These are phyloP conservation scores for Trisateles emortualis DNA, from an alignment of 2,888 invertebrate genomes.

Conservation along the genomic window DNA sequence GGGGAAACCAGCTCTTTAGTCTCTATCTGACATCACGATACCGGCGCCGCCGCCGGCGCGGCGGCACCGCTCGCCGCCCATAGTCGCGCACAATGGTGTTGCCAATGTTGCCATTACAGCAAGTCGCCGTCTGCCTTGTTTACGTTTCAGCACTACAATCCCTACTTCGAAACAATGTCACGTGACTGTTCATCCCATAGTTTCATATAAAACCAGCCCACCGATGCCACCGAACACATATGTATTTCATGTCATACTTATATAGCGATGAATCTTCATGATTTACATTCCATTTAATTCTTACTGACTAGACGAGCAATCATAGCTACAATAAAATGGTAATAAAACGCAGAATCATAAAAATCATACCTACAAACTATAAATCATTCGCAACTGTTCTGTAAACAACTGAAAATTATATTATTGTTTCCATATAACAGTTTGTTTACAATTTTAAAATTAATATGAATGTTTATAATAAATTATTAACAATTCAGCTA, in stretches of 20 bases:
- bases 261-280: not conserved
- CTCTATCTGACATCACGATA: too few relatives aligned
- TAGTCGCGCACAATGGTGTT: too few relatives aligned
- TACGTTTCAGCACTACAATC: too few relatives aligned
- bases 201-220: too few relatives aligned
- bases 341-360: constrained; percentile 3
- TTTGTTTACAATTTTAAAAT: not conserved
- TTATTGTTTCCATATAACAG: not conserved
- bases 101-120: too few relatives aligned
- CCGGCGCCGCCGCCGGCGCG: too few relatives aligned
- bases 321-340: constrained; percentile 3
- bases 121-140: too few relatives aligned
- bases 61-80: too few relatives aligned
- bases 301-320: not conserved
- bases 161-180: too few relatives aligned
- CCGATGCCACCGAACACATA: too few relatives aligned
- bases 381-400: constrained; percentile 8
- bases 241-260: not conserved
- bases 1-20: too few relatives aligned
- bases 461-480: not conserved
- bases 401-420: constrained; percentile 8
- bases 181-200: too few relatives aligned
- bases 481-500: not conserved
- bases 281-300: constrained; percentile 4
- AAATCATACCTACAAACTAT: not conserved